Conservation (phyloP, 2,797 vertebrate genomes). For the Parotocinclus haroldoi region DNA sequence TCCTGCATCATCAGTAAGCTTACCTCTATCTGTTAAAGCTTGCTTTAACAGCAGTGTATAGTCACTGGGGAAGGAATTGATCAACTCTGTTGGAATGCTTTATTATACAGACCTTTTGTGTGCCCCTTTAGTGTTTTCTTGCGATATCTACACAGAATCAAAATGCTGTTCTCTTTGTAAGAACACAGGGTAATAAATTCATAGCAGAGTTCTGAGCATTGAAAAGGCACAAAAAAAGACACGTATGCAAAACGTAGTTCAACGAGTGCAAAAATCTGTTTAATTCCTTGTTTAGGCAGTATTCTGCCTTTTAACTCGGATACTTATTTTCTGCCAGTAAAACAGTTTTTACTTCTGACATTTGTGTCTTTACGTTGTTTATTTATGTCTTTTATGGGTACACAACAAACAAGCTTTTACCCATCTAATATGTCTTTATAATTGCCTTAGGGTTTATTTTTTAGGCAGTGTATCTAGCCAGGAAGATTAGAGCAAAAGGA, state of each 20-base stretch:
- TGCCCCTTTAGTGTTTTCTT: too few relatives aligned
- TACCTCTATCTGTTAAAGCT: too few relatives aligned
- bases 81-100: too few relatives aligned
- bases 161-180: conserved; percentile 1
- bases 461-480: conserved; percentile 33
- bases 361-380: background rate
- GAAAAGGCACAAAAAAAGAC: conserved; percentile 5
- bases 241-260: conserved; percentile 5
- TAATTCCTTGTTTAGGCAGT: conserved; percentile 18
- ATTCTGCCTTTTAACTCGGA: conserved; percentile 7
- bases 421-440: conserved; percentile 43
- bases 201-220: background rate
- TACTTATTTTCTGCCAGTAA: background rate
- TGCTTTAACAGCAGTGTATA: too few relatives aligned
- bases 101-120: too few relatives aligned
- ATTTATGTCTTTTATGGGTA: conserved; percentile 48
- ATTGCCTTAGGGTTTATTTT: conserved; percentile 53
- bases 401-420: conserved; percentile 47
- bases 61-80: too few relatives aligned
- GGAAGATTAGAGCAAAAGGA: conserved; percentile 33
- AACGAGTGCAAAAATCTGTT: background rate
- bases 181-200: conserved; percentile 10
- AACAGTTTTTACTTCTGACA: conserved; percentile 16
- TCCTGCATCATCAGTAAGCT: too few relatives aligned
- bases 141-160: background rate